phyloP scores from a whole-genome alignment of 2,888 invertebrate species.

The Coleophora flavipennella region DNA sequence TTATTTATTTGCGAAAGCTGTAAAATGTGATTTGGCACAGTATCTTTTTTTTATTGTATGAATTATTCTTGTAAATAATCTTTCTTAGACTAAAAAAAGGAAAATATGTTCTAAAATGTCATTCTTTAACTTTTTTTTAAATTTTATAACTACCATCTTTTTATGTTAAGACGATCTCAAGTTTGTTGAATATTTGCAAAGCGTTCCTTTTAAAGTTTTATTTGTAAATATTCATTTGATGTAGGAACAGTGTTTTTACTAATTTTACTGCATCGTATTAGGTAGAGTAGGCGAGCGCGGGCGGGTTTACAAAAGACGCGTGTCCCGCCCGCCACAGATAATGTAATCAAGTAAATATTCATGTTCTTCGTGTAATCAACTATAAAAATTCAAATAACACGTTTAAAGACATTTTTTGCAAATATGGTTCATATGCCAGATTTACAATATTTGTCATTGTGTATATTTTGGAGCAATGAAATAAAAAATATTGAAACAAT shows the following conservation, averaged over 20 bases:
- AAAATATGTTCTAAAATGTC: slow-evolving; percentile 47
- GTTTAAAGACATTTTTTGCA: slow-evolving; percentile 58
- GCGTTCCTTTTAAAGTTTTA: slow-evolving; percentile 73
- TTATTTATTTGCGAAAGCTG: slow-evolving; percentile 69
- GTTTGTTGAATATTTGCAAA: slow-evolving; percentile 73
- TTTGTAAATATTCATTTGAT: slow-evolving; percentile 64
- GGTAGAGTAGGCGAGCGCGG: slow-evolving; percentile 30
- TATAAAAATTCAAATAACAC: slow-evolving; percentile 60
- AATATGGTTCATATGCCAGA: slow-evolving; percentile 50
- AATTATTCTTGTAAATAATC: slow-evolving; percentile 54
- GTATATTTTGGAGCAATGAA: slow-evolving; percentile 71
- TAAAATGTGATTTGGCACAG: slow-evolving; percentile 62
- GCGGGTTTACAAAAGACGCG: slow-evolving; percentile 38
- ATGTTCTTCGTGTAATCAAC: slow-evolving; percentile 66
- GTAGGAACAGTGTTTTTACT: slow-evolving; percentile 68
- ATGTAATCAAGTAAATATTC: slow-evolving; percentile 58
- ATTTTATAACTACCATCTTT: slow-evolving; percentile 69
- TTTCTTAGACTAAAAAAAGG: slow-evolving; percentile 41
- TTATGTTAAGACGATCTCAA: slow-evolving; percentile 72
- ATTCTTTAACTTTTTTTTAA: slow-evolving; percentile 59
- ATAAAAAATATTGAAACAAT: slow-evolving; percentile 68
- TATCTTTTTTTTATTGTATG: slow-evolving; percentile 40
- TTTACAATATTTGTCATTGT: slow-evolving; percentile 65
- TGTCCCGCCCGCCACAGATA: slow-evolving; percentile 33
- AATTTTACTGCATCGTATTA: slow-evolving; percentile 54